Base-by-base conservation (phyloP, 64 coral and sea anemone species). In the Stichodactyla mertensii region DNA sequence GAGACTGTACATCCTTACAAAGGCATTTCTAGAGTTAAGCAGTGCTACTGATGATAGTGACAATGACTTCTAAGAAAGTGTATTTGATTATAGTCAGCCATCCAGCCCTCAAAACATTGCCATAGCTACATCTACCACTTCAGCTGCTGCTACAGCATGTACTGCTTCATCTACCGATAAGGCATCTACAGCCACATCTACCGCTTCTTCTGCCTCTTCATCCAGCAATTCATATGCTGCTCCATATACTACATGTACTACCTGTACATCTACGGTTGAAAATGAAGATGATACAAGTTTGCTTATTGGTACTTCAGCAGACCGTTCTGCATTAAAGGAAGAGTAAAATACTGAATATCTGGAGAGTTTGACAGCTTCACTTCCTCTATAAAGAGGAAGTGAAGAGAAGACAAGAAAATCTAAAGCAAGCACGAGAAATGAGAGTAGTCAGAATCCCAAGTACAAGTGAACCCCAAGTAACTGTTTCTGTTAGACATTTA, bases 401-500 rank as follows among this genome's bases (percentile, higher is more conserved):
- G 1, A 81, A 59, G 54, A 6, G 54, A 10, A 23, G 87, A 23
- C 77, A 60, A 61, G 28, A 88, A 53, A 88, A 58, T 88, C 87
- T 77, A 14, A 66, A 57, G 56, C 0, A 27, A 6, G 56, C 19
- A 36, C 77, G 87, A 60, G 60, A 20, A 54, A 18, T n/a, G 19
- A 81, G 87, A n/a, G 87, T 89, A 27, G 26, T 52, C 28, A 2
- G 31, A 81, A 74, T 56, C 16, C 79, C 87, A 16, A 51, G 31
- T 36, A 45, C 80, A 20, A 66, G 20, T 66, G 87, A 89, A 69
- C 57, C 54, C 15, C 79, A 64, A 57, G 83, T 86, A 28, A 55
- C 26, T 77, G 89, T 91, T 19, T 91, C 56, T 54, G 89, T 91
- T 77, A 71, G 83, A 79, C 83, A 91, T 81, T n/a, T 86, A 16